Evolutionary conservation across 2,113 vertebrate genomes (phyloP).

Genomic region (Hypomesus transpacificus): DNA sequence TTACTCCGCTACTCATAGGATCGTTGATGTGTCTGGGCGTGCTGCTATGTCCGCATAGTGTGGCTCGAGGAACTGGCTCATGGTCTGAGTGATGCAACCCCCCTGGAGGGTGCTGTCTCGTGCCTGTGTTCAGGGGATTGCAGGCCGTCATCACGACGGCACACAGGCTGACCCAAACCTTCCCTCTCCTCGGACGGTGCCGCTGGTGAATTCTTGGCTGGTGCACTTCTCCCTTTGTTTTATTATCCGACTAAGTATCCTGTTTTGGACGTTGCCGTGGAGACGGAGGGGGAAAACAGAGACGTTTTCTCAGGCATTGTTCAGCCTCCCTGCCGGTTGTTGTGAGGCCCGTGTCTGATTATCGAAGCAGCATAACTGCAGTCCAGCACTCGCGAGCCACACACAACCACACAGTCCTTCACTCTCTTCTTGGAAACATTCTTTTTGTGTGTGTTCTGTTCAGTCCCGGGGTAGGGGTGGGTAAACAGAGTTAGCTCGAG

Average conservation of each 20-base stretch:
- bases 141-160: slow-evolving; percentile 28
- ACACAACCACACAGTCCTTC: slow-evolving; percentile 12
- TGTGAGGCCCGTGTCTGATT: slow-evolving; percentile 15
- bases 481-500: slow-evolving; percentile 24
- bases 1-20: background rate
- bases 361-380: slow-evolving; percentile 6
- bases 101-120: slow-evolving; percentile 17
- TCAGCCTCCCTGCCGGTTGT: slow-evolving; percentile 34
- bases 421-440: slow-evolving; percentile 17
- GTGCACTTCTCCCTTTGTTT: slow-evolving; percentile 55
- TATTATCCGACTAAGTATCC: slow-evolving; percentile 63
- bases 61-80: background rate
- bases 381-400: slow-evolving; percentile 12
- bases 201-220: slow-evolving; percentile 46
- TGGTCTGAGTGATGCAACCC: background rate
- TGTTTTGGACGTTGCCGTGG: slow-evolving; percentile 68
- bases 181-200: slow-evolving; percentile 35
- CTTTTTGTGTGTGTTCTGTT: slow-evolving; percentile 17
- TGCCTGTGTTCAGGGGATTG: background rate
- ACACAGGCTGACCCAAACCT: slow-evolving; percentile 5
- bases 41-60: background rate
- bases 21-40: slow-evolving; percentile 2
- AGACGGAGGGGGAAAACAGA: slow-evolving; percentile 56
- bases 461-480: background rate
- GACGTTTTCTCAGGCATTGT: slow-evolving; percentile 40